A percentile compares a stretch with the other conserved stretches of the same genome.
Evolutionary conservation across 2,888 invertebrate genomes (phyloP).

Genomic region (Exocentrus adspersus): DNA sequence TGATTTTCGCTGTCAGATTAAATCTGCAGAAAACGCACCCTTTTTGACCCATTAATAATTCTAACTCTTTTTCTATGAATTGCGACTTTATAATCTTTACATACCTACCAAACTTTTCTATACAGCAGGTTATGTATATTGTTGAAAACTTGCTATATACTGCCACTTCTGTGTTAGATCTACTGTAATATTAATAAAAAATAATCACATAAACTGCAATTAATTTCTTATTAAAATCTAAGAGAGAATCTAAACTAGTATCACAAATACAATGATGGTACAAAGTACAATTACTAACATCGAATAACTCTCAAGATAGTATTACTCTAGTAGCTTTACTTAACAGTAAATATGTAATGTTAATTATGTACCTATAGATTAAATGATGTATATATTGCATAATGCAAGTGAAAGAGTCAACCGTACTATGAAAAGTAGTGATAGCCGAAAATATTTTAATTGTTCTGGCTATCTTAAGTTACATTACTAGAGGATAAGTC

Average conservation of each 20-base stretch:
- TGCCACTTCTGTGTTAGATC: neutral
- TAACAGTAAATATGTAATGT: neutral
- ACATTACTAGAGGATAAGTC: neutral
- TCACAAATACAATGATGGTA: constrained; percentile 27
- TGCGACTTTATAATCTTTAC: no score
- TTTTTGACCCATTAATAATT: no score
- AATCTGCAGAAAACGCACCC: no score
- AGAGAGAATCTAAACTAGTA: neutral
- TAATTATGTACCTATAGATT: constrained; percentile 2
- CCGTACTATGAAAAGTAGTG: constrained; percentile 29
- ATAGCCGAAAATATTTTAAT: constrained; percentile 16
- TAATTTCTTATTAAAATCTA: neutral
- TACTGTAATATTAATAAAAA: neutral
- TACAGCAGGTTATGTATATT: no score
- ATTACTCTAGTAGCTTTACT: constrained; percentile 22
- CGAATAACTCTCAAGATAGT: constrained; percentile 24
- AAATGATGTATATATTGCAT: constrained; percentile 23
- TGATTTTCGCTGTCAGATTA: no score
- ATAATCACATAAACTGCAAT: neutral
- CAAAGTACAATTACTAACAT: constrained; percentile 31
- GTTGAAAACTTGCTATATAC: neutral
- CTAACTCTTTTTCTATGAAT: no score
- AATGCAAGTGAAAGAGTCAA: constrained; percentile 20
- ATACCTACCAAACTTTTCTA: no score
- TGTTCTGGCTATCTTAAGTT: constrained; percentile 9